A percentile compares a stretch with the other conserved stretches of the same genome.
Evolutionary conservation across 2,888 invertebrate genomes (phyloP).

Genomic region (Amblyteles armatorius): DNA sequence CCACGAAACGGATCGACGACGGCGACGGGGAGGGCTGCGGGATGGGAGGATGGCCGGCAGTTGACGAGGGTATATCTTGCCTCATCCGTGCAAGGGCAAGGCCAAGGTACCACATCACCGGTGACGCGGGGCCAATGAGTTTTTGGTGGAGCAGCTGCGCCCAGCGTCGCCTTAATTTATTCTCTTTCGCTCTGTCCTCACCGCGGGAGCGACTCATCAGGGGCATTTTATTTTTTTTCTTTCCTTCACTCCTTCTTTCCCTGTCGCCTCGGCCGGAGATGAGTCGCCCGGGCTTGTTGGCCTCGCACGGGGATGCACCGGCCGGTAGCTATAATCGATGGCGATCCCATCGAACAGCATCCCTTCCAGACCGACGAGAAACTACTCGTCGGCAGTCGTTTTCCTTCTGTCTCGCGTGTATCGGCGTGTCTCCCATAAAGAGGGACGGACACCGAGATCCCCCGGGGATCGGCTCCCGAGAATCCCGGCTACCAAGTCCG

Average conservation of each 20-base stretch:
- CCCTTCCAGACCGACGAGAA: constrained; percentile 16
- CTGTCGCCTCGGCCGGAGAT: neutral
- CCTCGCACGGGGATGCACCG: constrained; percentile 9
- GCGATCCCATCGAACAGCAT: constrained; percentile 5
- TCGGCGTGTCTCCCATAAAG: constrained; percentile 10
- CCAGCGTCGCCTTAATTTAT: constrained; percentile 67
- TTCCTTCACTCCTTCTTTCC: constrained; percentile 41
- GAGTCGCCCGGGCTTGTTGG: neutral
- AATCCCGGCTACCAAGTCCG: constrained; percentile 24
- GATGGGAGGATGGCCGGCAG: constrained; percentile 13
- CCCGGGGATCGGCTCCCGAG: constrained; percentile 16
- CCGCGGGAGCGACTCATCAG: constrained; percentile 25
- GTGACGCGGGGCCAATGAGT: constrained; percentile 71
- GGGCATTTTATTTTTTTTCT: constrained; percentile 39
- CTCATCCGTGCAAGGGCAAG: constrained; percentile 64
- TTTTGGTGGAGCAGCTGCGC: constrained; percentile 75
- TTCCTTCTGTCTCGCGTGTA: neutral
- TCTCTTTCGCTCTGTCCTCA: constrained; percentile 59
- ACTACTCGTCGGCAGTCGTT: neutral
- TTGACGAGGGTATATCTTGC: constrained; percentile 51
- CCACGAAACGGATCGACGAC: constrained; percentile 38
- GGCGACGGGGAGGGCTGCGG: constrained; percentile 1
- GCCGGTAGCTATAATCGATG: neutral
- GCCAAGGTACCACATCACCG: constrained; percentile 40
- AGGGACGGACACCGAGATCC: constrained; percentile 1